Evolutionary conservation across 2,113 vertebrate genomes (phyloP).

Genomic region (Brachypodius melanocephalos): DNA sequence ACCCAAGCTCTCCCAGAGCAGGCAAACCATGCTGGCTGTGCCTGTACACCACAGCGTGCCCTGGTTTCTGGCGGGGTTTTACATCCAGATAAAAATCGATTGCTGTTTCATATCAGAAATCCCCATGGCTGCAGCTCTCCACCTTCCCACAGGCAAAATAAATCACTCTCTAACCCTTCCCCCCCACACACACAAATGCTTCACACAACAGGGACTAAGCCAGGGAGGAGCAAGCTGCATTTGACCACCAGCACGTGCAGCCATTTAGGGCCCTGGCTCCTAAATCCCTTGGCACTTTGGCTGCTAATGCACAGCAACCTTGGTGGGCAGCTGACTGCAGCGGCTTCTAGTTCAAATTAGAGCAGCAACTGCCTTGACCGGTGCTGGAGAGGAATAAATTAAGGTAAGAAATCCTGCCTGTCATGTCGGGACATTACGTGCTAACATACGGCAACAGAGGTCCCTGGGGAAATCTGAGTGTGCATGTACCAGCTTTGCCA

Average conservation of each 20-base stretch:
- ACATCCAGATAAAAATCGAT: neutral
- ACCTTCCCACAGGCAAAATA: neutral
- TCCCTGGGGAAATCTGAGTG: neutral
- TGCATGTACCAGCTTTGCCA: neutral
- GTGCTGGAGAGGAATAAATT: neutral
- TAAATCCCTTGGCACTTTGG: neutral
- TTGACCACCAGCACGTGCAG: fast-evolving
- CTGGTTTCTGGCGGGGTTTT: neutral
- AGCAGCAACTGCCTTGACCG: neutral
- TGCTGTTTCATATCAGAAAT: neutral
- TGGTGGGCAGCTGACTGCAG: neutral
- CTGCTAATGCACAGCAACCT: neutral
- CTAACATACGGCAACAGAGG: fast-evolving
- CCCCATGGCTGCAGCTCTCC: neutral
- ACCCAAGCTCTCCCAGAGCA: neutral
- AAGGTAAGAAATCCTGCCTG: neutral
- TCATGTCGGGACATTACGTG: fast-evolving
- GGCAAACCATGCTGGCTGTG: neutral
- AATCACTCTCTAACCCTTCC: neutral
- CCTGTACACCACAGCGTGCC: neutral
- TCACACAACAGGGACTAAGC: neutral
- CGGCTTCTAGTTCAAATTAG: neutral
- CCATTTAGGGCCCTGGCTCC: fast-evolving
- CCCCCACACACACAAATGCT: fast-evolving
- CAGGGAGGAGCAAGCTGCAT: fast-evolving